phyloP scores from a whole-genome alignment of 1,140 invertebrate species.

The Drosophila micromelanica region DNA sequence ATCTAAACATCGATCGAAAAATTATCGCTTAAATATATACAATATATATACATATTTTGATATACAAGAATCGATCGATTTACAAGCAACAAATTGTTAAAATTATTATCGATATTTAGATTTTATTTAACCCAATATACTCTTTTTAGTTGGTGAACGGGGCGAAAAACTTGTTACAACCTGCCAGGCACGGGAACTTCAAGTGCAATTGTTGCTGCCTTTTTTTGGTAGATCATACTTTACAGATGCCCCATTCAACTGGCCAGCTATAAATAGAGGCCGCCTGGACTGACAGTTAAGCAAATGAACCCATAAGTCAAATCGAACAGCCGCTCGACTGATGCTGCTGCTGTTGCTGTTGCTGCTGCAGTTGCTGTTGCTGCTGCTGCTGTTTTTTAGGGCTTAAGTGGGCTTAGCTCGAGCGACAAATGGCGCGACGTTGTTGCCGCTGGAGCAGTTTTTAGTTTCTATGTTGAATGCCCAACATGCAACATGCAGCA shows the following conservation, averaged over 20 bases:
- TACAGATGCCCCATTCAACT: constrained; percentile 6
- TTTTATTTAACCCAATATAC: too few species aligned
- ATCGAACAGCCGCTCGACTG: constrained; percentile 61
- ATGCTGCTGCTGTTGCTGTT: constrained; percentile 10
- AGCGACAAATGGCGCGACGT: constrained; percentile 75
- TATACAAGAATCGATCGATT: too few species aligned
- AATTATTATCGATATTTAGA: too few species aligned
- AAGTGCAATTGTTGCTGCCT: constrained; percentile 9
- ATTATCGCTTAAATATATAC: too few species aligned
- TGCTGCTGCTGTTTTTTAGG: constrained; percentile 75
- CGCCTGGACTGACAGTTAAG: constrained; percentile 62
- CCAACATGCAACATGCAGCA: constrained; percentile 60
- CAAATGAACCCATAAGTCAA: constrained; percentile 84
- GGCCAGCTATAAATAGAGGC: constrained; percentile 60
- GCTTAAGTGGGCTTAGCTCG: constrained; percentile 77
- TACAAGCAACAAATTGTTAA: too few species aligned
- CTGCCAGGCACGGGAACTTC: constrained; percentile 41
- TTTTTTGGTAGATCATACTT: constrained; percentile 7
- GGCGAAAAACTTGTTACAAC: constrained; percentile 33
- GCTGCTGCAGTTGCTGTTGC: constrained; percentile 20
- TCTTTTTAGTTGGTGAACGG: too few species aligned
- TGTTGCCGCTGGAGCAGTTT: constrained; percentile 70
- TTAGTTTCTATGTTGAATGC: constrained; percentile 61
- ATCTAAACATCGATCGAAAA: too few species aligned
- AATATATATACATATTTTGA: too few species aligned